phyloP scores from a whole-genome alignment of 2,113 vertebrate species.

The Glaucomys volans region DNA sequence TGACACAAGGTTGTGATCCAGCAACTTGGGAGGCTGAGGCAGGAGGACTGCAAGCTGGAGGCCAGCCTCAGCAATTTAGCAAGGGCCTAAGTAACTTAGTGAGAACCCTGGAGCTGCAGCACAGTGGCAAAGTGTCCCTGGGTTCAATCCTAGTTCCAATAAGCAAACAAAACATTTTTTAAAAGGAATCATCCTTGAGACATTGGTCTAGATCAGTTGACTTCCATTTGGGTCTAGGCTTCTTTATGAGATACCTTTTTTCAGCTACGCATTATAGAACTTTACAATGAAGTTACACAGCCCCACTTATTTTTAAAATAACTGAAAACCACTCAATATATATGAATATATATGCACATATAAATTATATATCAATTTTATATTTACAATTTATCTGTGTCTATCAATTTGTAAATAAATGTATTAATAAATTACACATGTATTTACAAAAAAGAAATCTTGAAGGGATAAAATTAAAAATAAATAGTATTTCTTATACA shows the following conservation, averaged over 20 bases:
- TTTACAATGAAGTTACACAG: not conserved
- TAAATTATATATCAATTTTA: no score
- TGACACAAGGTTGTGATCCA: no score
- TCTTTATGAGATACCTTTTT: not conserved
- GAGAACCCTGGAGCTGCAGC: no score
- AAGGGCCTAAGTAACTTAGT: no score
- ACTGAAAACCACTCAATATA: not conserved
- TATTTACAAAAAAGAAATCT: constrained; percentile 15
- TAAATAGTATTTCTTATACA: not conserved
- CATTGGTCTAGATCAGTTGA: not conserved
- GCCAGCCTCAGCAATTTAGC: no score
- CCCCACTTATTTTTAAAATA: not conserved
- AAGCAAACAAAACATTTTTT: no score
- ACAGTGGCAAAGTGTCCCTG: no score
- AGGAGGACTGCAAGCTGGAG: no score
- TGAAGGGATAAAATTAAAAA: not conserved
- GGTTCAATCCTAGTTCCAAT: no score
- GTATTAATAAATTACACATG: not conserved
- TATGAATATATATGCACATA: not conserved
- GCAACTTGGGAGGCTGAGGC: no score
- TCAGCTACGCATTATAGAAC: not conserved
- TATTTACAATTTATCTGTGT: not conserved
- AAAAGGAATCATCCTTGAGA: not conserved
- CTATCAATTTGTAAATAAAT: no score
- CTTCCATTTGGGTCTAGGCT: not conserved